A percentile compares a stretch with the other conserved stretches of the same genome.
These are phyloP conservation scores for Misgurnus mizolepis DNA, from an alignment of 2,113 vertebrate genomes.

Conservation along the genomic window DNA sequence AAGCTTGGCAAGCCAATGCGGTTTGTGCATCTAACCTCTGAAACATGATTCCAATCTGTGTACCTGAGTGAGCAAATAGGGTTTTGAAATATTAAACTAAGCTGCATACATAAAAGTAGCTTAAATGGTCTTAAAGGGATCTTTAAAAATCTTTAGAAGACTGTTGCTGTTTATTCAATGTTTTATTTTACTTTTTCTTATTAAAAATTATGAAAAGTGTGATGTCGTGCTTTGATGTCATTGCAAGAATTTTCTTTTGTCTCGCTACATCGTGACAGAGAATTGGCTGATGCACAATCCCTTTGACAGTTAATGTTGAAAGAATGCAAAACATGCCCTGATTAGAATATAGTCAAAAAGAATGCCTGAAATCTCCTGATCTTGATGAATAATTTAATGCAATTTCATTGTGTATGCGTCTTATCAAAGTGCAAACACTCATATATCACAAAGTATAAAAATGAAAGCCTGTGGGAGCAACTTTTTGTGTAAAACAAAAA, in stretches of 20 bases:
- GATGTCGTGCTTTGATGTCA: not conserved
- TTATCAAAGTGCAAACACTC: conserved; percentile 19
- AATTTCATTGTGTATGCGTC: not conserved
- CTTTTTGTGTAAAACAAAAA: conserved; percentile 9
- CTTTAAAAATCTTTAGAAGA: not conserved
- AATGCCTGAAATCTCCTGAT: conserved; percentile 17
- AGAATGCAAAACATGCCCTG: not conserved
- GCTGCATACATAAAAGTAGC: not conserved
- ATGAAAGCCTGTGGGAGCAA: too few relatives aligned
- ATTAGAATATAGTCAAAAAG: not conserved
- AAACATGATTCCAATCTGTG: not conserved
- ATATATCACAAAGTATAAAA: too few relatives aligned
- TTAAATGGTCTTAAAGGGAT: not conserved
- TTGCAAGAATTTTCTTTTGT: not conserved
- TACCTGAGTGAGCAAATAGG: not conserved
- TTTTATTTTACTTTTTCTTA: not conserved
- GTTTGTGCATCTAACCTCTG: conserved; percentile 4
- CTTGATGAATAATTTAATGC: not conserved
- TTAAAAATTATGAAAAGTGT: too few relatives aligned
- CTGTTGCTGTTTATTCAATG: not conserved
- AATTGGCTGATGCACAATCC: not conserved
- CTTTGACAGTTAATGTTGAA: not conserved
- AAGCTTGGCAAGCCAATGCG: conserved; percentile 25
- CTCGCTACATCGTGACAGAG: not conserved
- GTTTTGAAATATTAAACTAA: conserved; percentile 14